A percentile compares a stretch with the other conserved stretches of the same genome.
phyloP scores from a whole-genome alignment of 2,888 invertebrate genomes.

The Ophraella communa region DNA sequence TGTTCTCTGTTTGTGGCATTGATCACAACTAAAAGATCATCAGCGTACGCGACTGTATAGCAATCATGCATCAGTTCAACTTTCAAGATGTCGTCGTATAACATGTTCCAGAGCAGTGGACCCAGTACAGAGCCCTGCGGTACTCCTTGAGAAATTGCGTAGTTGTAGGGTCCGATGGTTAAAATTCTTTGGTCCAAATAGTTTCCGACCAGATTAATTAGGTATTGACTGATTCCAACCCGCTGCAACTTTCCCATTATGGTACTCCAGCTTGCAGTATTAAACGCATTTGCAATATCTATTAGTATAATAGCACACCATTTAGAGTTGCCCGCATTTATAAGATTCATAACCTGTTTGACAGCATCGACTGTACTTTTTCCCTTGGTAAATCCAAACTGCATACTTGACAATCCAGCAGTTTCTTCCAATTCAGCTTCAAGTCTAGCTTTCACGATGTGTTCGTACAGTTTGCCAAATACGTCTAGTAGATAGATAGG shows the following conservation, averaged over 20 bases:
- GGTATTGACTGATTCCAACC: background rate
- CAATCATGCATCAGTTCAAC: background rate
- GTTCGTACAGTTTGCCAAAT: background rate
- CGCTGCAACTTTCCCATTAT: background rate
- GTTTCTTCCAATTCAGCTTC: background rate
- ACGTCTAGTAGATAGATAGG: background rate
- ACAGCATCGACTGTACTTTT: background rate
- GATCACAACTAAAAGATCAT: slow-evolving; percentile 19
- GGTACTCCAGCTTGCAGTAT: background rate
- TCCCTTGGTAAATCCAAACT: slow-evolving; percentile 1
- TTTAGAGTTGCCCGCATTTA: background rate
- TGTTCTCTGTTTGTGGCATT: background rate
- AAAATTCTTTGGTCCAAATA: background rate
- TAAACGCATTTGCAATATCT: slow-evolving; percentile 1
- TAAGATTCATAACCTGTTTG: background rate
- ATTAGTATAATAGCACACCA: background rate
- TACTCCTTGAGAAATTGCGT: slow-evolving; percentile 6
- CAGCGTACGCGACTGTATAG: slow-evolving; percentile 11
- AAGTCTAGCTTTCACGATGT: background rate
- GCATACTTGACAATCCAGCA: background rate
- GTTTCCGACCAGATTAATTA: background rate
- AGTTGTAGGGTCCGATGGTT: background rate
- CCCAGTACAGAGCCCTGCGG: slow-evolving; percentile 23
- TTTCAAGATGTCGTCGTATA: slow-evolving; percentile 5
- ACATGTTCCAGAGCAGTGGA: slow-evolving; percentile 19